Base-by-base conservation (phyloP, 2,888 invertebrate species). In the Lampropteryx suffumata region DNA sequence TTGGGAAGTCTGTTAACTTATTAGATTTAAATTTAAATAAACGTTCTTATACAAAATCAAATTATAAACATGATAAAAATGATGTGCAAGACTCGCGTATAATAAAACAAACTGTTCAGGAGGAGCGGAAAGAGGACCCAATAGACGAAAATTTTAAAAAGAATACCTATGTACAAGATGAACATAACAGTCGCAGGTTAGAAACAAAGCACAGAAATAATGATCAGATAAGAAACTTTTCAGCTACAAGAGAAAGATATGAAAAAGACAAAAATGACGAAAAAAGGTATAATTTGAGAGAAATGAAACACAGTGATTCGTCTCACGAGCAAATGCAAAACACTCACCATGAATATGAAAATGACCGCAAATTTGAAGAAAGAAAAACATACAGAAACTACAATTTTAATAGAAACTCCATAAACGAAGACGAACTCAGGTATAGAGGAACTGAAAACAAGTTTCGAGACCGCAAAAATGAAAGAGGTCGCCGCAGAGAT, bases 1-100 rank as follows among this genome's bases (percentile, higher is more conserved):
- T 77, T 5, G 73, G 73, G 0, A 69, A 68, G 35, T 33, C 63
- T 9, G 52, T 51, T n/a, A 43, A 50, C 12, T 21, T 44, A 27
- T 27, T 56, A 27, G n/a, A 44, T 43, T 32, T 33, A 10, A 39
- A 53, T 46, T 29, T 21, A 52, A 45, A 26, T 32, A n/a, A 56
- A 46, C 30, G 21, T 9, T 5, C 1, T 13, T n/a, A 29, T 33
- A 24, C 29, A 10, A 37, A 33, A 24, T 13, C 32, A 8, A 33
- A n/a, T 32, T 29, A 33, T 5, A 45, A 6, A 28, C 5, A 17
- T n/a, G 24, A 35, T 28, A 3, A 28, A n/a, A 46, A 55, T 39
- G 46, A 55, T 36, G 34, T 45, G 29, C 39, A 32, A 34, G 14
- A 45, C 3, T 11, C 13, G 11, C 13, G 21, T 36, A 3, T 42